A percentile compares a stretch with the other conserved stretches of the same genome.
These are phyloP conservation scores for Chromobotia macracanthus DNA, from an alignment of 2,797 vertebrate species.

Conservation along the genomic window DNA sequence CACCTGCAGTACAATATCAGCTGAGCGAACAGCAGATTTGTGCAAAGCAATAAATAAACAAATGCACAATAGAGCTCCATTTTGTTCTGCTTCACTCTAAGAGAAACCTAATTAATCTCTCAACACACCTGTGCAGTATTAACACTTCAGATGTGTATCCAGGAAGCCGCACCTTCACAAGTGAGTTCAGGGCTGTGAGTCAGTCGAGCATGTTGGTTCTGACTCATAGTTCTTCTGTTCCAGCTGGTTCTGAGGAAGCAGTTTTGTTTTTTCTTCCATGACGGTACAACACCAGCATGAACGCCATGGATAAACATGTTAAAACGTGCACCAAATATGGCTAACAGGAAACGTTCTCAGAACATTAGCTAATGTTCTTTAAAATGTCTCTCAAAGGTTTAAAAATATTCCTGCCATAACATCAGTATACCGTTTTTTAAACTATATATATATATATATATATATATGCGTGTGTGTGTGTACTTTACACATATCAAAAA, in stretches of 20 bases:
- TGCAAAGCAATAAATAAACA: slow-evolving; percentile 43
- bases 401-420: no score
- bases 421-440: no score
- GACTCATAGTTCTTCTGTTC: no score
- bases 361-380: no score
- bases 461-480: no score
- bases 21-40: slow-evolving; percentile 19
- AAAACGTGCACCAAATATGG: neutral
- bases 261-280: slow-evolving; percentile 7
- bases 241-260: no score
- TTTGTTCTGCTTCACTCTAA: neutral
- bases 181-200: neutral
- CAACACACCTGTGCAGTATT: slow-evolving; percentile 28
- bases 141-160: neutral
- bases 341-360: no score
- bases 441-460: no score
- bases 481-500: no score
- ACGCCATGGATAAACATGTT: neutral
- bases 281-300: neutral
- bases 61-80: slow-evolving; percentile 46
- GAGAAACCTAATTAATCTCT: slow-evolving; percentile 39
- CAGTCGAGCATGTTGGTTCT: no score
- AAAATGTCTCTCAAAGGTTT: no score
- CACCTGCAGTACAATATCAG: slow-evolving; percentile 41
- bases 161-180: slow-evolving; percentile 32